These are phyloP conservation scores for Stegana nigrithorax DNA, from an alignment of 2,888 invertebrate species.

Conservation along the genomic window DNA sequence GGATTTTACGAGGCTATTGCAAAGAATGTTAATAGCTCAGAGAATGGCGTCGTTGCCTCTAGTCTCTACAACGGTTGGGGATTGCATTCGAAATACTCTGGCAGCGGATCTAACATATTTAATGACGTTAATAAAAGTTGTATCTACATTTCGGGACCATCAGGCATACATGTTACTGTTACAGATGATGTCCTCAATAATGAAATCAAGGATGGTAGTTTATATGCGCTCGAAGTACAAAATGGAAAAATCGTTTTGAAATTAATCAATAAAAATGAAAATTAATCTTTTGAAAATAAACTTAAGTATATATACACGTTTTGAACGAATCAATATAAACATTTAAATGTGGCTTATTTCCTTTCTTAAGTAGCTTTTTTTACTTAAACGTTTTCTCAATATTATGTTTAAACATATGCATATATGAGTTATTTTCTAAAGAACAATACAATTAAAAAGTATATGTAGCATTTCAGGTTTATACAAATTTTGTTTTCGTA, in stretches of 20 bases:
- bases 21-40: constrained; percentile 54
- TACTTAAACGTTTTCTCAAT: too few relatives aligned
- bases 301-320: too few relatives aligned
- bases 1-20: constrained; percentile 68
- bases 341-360: too few relatives aligned
- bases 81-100: constrained; percentile 68
- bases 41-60: constrained; percentile 45
- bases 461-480: too few relatives aligned
- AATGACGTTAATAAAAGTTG: constrained; percentile 71
- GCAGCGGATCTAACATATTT: constrained; percentile 69
- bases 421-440: too few relatives aligned
- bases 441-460: too few relatives aligned
- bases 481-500: too few relatives aligned
- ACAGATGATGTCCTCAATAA: constrained; percentile 88
- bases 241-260: constrained; percentile 70
- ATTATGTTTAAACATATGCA: too few relatives aligned
- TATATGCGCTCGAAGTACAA: constrained; percentile 75
- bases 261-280: constrained; percentile 57
- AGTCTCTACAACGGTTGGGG: constrained; percentile 54
- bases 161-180: constrained; percentile 84
- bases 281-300: too few relatives aligned
- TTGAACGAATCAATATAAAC: too few relatives aligned
- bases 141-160: constrained; percentile 84
- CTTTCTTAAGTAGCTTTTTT: too few relatives aligned
- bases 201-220: constrained; percentile 80